Conservation (phyloP, 2,888 invertebrate species). For the Acronicta psi region DNA sequence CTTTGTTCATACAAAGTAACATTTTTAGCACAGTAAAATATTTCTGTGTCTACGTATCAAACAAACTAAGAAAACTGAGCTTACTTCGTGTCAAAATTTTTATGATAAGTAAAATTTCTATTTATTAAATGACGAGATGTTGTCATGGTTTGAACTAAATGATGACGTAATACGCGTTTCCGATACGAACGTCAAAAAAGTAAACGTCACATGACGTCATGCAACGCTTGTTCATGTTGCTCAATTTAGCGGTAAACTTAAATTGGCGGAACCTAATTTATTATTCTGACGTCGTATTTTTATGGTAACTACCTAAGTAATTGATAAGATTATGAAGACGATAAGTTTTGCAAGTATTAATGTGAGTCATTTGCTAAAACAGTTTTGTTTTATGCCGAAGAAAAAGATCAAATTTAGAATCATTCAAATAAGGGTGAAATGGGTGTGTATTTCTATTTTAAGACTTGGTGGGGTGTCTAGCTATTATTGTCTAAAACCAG, state of each 20-base stretch:
- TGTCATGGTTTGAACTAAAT: constrained; percentile 5
- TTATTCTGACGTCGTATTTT: constrained; percentile 14
- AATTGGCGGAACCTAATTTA: constrained; percentile 47
- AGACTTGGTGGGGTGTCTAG: too few species aligned
- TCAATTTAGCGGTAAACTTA: constrained; percentile 67
- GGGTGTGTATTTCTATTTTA: too few species aligned
- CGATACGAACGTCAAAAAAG: constrained; percentile 42
- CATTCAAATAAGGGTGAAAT: too few species aligned
- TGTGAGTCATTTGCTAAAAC: too few species aligned
- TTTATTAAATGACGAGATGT: not conserved
- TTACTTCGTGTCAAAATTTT: constrained; percentile 8
- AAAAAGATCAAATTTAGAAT: too few species aligned
- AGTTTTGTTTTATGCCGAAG: too few species aligned
- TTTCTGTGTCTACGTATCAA: not conserved
- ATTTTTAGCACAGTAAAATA: constrained; percentile 4
- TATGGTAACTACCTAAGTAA: constrained; percentile 10
- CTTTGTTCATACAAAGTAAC: constrained; percentile 9
- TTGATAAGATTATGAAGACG: constrained; percentile 3
- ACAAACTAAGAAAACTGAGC: not conserved
- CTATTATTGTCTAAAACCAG: too few species aligned
- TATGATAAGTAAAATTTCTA: constrained; percentile 39
- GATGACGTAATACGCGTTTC: constrained; percentile 31
- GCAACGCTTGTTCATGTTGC: constrained; percentile 59
- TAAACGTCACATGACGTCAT: constrained; percentile 69
- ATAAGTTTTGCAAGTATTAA: too few species aligned